These are phyloP conservation scores for Camponotus floridanus DNA, from an alignment of 1,140 invertebrate genomes.

Conservation along the genomic window DNA sequence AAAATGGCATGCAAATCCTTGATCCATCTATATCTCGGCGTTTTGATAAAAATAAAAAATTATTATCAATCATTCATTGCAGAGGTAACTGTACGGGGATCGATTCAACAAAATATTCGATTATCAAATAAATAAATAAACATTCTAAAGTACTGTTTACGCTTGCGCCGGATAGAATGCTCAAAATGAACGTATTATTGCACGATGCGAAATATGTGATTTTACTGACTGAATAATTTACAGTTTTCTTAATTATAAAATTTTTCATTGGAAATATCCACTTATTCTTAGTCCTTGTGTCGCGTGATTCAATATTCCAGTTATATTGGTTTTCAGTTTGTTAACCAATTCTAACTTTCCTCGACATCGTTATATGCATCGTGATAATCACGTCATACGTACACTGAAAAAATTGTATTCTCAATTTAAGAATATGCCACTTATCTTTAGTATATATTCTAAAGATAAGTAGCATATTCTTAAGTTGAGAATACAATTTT, in stretches of 20 bases:
- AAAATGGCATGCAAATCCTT: background rate
- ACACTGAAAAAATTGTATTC: no score
- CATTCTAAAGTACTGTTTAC: background rate
- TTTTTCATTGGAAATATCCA: background rate
- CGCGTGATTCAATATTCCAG: background rate
- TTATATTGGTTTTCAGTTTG: background rate
- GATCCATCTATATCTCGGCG: background rate
- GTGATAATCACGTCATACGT: background rate
- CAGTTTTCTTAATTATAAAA: background rate
- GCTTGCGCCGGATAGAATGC: background rate
- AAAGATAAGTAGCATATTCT: no score
- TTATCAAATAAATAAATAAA: constrained; percentile 18
- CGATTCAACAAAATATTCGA: background rate
- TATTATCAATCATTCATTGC: constrained; percentile 11
- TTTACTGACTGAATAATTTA: background rate
- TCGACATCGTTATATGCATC: background rate
- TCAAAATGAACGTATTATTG: background rate
- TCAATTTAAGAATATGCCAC: no score
- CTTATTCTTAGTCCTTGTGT: background rate
- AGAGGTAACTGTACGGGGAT: background rate
- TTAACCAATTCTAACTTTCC: background rate
- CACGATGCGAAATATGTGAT: background rate
- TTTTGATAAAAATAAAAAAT: constrained; percentile 35
- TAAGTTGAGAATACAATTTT: no score
- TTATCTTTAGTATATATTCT: no score